Evolutionary conservation across 2,797 vertebrate species (phyloP), one percentile per base, ranked within the genome.

Genomic region (Neosalanx taihuensis): DNA sequence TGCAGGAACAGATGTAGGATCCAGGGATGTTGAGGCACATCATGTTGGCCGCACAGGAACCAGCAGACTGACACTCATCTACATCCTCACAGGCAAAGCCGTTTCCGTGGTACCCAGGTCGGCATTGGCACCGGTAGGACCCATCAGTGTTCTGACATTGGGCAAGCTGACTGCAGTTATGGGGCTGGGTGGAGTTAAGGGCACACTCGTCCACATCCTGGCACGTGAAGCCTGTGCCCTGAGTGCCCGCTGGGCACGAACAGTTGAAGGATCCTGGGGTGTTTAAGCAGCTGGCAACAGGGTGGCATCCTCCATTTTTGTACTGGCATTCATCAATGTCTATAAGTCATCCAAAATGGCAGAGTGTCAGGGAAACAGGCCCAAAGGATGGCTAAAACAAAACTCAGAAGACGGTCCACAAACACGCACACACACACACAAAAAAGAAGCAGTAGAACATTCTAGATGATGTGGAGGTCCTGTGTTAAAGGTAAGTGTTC

Each of bases 291-390:
- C 72, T 87, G 87, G 93, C 91, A 72, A 73, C 79, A 31, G 86
- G 89, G 77, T 94, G 91, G 83, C 94, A 95, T 86, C 92, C 89
- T 92, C 93, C 92, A 56, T 92, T 92, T 88, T 90, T 87, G 85
- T 79, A 72, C 85, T 91, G 92, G 94, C 94, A 95, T 86, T 95
- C 94, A 93, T 95, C 93, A 87, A 92, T 81, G 94, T 95, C 94
- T 95, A 94, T 90, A 94, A 95, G 90, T 94, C 82, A 93, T 91
- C 92, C 93, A 94, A 94, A 94, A 94, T 86, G 90, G 91, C 82
- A 94, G 81, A 94, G 86, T 85, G 89, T 94, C 89, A 95, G 85
- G 86, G 79, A 87, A 90, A 88, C 61, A 88, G 79, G 69, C 79
- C 88, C 80, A 84, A 82, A 87, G 75, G 0, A 59, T 78, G 15